phyloP scores from a whole-genome alignment of 2,888 invertebrate genomes.

The Xylocampa areola region DNA sequence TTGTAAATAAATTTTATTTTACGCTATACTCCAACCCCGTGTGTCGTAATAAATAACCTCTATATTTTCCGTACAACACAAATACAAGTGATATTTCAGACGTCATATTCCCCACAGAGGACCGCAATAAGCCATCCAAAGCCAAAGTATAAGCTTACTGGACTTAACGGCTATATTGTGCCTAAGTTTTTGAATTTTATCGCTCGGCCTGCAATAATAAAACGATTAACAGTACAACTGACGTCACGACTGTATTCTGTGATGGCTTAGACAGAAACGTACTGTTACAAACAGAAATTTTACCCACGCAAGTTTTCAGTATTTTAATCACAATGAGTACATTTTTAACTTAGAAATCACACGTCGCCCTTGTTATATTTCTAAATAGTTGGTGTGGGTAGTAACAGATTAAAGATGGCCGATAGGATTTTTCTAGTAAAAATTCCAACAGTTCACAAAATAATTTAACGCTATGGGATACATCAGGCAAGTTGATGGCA shows the following conservation, averaged over 20 bases:
- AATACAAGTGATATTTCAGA: conserved; percentile 72
- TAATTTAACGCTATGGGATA: too few relatives aligned
- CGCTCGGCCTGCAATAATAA: conserved; percentile 11
- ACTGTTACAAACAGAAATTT: not conserved
- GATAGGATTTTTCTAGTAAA: too few relatives aligned
- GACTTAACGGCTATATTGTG: conserved; percentile 28
- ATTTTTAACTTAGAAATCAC: too few relatives aligned
- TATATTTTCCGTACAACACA: conserved; percentile 71
- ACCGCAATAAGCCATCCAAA: conserved; percentile 45
- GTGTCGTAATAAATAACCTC: conserved; percentile 70
- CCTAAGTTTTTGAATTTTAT: conserved; percentile 33
- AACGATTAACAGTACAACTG: not conserved
- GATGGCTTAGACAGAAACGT: not conserved
- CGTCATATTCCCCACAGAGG: conserved; percentile 58
- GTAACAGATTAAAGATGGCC: too few relatives aligned
- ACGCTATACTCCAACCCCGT: conserved; percentile 39
- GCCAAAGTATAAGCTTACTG: conserved; percentile 43
- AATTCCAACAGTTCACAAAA: too few relatives aligned
- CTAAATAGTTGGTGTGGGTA: too few relatives aligned
- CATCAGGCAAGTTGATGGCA: too few relatives aligned
- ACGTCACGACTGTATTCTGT: not conserved
- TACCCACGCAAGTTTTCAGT: too few relatives aligned
- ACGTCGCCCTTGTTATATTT: too few relatives aligned
- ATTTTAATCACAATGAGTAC: too few relatives aligned
- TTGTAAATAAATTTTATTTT: conserved; percentile 53